phyloP scores from a whole-genome alignment of 2,113 vertebrate genomes.

The Antennarius striatus region DNA sequence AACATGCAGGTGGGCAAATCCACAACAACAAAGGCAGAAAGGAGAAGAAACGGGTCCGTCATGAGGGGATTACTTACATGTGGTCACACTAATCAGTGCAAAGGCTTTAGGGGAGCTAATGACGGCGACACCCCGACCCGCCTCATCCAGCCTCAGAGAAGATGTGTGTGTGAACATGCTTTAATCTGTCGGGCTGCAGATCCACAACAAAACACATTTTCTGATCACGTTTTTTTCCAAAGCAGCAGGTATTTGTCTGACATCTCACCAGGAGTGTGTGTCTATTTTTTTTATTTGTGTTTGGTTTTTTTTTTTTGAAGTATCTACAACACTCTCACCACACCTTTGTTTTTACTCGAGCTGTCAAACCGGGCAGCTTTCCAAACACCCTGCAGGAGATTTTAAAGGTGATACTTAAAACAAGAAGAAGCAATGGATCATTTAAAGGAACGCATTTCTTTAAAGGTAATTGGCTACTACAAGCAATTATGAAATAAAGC shows the following conservation, averaged over 20 bases:
- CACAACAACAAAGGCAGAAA: conserved; percentile 29
- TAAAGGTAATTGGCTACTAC: too few relatives aligned
- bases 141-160: not conserved
- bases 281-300: not conserved
- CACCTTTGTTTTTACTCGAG: not conserved
- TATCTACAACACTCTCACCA: not conserved
- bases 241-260: not conserved
- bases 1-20: too few relatives aligned
- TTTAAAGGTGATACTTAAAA: not conserved
- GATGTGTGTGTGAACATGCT: conserved; percentile 11
- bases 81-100: not conserved
- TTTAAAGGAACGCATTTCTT: not conserved
- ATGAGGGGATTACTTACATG: conserved; percentile 43
- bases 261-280: not conserved
- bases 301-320: not conserved
- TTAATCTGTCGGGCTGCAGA: not conserved
- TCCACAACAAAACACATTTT: not conserved
- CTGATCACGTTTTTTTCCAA: not conserved
- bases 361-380: conserved; percentile 1
- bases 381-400: not conserved
- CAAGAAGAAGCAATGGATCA: not conserved
- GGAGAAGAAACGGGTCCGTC: not conserved
- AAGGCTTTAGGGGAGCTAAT: conserved; percentile 1
- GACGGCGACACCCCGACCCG: not conserved
- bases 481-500: too few relatives aligned